Percentiles rank a stretch among this genome's conserved stretches.
Conservation (phyloP, 2,113 vertebrate genomes). For the Strix aluco region DNA sequence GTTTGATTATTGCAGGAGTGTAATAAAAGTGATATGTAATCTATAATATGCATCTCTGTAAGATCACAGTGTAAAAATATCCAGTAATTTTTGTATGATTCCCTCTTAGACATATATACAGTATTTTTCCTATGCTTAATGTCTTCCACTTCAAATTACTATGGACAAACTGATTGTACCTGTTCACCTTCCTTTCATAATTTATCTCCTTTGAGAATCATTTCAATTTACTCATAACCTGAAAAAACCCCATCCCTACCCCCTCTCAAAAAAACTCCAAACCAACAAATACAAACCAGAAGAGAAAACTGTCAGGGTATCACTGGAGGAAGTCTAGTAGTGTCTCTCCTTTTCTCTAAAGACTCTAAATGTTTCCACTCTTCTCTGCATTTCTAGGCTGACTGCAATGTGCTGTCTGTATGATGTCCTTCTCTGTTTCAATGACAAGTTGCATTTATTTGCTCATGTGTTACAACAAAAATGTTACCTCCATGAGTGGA, state of each 20-base stretch:
- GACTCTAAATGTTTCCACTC: not conserved
- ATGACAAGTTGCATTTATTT: not conserved
- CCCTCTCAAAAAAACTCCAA: not conserved
- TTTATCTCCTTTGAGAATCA: not conserved
- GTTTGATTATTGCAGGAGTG: not conserved
- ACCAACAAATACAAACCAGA: not conserved
- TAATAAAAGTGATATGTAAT: not conserved
- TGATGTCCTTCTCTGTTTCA: not conserved
- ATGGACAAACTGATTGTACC: not conserved
- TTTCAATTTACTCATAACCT: not conserved
- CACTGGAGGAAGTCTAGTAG: not conserved
- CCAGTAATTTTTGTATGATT: not conserved
- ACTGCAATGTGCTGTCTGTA: not conserved
- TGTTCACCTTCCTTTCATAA: not conserved
- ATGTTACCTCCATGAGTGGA: accelerated
- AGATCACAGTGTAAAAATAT: not conserved
- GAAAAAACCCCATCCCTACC: not conserved
- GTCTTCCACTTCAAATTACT: not conserved
- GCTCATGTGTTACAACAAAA: not conserved
- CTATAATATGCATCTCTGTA: not conserved
- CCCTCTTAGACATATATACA: not conserved
- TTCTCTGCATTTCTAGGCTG: not conserved
- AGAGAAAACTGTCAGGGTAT: not conserved
- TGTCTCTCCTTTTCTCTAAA: not conserved
- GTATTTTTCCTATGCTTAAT: not conserved